Evolutionary conservation across 1,140 invertebrate genomes (phyloP), one percentile per base, ranked within the genome.

Genomic region (Zaprionus kolodkinae): DNA sequence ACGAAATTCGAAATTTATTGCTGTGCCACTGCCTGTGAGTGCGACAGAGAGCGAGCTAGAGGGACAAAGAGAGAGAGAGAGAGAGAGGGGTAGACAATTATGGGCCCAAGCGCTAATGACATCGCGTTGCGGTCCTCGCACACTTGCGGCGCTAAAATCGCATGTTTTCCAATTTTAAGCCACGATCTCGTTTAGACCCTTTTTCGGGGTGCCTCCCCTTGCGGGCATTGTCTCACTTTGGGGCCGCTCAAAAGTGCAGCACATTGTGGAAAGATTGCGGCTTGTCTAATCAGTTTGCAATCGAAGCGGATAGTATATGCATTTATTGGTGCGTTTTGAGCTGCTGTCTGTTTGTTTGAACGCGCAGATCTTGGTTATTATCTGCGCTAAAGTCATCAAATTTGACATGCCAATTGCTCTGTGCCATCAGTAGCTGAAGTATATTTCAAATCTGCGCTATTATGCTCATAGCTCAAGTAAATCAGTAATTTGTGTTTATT

Each of bases 1-100:
- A 86, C 75, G 75, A 81, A 85, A 86, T 86, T 86, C 76, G 48
- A 72, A 87, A 87, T 87, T 86, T 79, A 86, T 86, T 86, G 83
- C 83, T 33, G 52, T 50, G 40, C 6, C 40, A 6, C 15, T 9
- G n/a, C 40, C n/a, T n/a, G n/a, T 15, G n/a, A 9, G 40, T 1
- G n/a, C 6, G n/a, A 2, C 6, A 3, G n/a, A 17, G 2, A 15
- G 0, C 50, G 59, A 60, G 40, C 25, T 0, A 60, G 30, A 17
- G 25, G n/a, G 6, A 11, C 7, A 33, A 7, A 17, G 12, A 57
- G 13, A 0, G 15, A 3, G n/a, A 30, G 21, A 48, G 35, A 45
- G 45, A 75, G 63, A 52, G 11, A 65, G 21, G 9, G 36, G 36
- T 55, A 35, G 13, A 63, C 13, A 52, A 35, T 59, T 40, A 64